Base-by-base conservation (phyloP, 2,888 invertebrate species). In the Pocota personata region DNA sequence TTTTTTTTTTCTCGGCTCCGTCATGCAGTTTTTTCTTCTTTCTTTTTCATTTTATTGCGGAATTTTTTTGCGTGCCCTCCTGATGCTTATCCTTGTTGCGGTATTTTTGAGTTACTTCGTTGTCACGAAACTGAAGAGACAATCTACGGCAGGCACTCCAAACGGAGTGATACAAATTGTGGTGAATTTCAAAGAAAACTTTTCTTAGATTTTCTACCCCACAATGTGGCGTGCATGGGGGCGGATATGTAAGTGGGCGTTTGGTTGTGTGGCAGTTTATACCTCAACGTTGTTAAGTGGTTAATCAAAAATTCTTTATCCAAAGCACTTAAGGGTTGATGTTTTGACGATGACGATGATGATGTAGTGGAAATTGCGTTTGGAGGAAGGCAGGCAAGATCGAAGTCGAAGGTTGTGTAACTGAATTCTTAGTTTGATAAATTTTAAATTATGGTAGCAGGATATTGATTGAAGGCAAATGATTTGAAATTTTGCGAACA, bases 281-380 rank as follows among this genome's bases (percentile, higher is more conserved):
- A 82, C 77, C 77, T 43, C 66, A 82, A 82, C 24, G 35, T 78
- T 83, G 73, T 69, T 73, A 78, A 78, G 83, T 78, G 83, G 83
- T 83, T 83, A 78, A 83, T 83, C 83, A 83, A 83, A 83, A 83
- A 83, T 83, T 83, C 83, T 57, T 78, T 78, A 78, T 78, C 78
- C 58, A 58, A 67, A 64, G 50, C 72, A 67, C 77, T 83, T 58
- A 30, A 60, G 72, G 72, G 58, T 58, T 67, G 66, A 64, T 76
- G 57, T 55, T 57, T 66, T 16, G 37, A 35, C 35, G 43, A 55
- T 19, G 72, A 24, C 16, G 12, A 27, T 40, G 48, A 27, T 48
- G 66, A 58, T 67, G 67, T 32, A 52, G 64, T 66, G 55, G 55
- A 75, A 75, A 75, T 75, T 64, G 55, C 43, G 6, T 5, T 14